A percentile compares a stretch with the other conserved stretches of the same genome.
Conservation (phyloP, 2,113 vertebrate species). For the Sturnus vulgaris region DNA sequence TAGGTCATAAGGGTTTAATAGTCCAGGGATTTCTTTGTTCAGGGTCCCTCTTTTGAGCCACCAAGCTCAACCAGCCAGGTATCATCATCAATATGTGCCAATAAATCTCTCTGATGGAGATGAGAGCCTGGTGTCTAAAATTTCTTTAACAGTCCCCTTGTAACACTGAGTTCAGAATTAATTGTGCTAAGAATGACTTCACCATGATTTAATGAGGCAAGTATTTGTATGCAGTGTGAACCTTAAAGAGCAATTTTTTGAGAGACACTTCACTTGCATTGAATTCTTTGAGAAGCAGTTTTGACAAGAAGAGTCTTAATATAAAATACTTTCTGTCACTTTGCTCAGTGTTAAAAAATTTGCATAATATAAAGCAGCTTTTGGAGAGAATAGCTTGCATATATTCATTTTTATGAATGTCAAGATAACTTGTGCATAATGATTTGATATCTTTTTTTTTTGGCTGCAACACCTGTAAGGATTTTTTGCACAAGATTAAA, state of each 20-base stretch:
- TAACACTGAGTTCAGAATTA: not conserved
- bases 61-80: not conserved
- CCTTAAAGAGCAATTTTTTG: constrained; percentile 3
- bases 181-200: not conserved
- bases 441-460: constrained; percentile 1
- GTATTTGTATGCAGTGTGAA: constrained; percentile 42
- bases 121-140: not conserved
- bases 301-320: constrained; percentile 56
- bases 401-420: constrained; percentile 51
- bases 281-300: constrained; percentile 41
- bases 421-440: constrained; percentile 37
- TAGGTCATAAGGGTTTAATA: not conserved
- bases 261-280: constrained; percentile 13
- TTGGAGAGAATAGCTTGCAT: constrained; percentile 52
- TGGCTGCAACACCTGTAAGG: not conserved
- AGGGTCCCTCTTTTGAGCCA: not conserved
- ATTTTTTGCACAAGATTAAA: not conserved
- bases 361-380: constrained; percentile 51
- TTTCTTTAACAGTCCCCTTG: not conserved
- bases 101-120: not conserved
- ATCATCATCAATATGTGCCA: not conserved
- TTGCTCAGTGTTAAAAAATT: constrained; percentile 45
- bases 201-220: not conserved
- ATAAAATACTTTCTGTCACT: constrained; percentile 60
- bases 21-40: not conserved